Evolutionary conservation across 2,888 invertebrate genomes (phyloP).

Genomic region (Pyrrhosoma nymphula): DNA sequence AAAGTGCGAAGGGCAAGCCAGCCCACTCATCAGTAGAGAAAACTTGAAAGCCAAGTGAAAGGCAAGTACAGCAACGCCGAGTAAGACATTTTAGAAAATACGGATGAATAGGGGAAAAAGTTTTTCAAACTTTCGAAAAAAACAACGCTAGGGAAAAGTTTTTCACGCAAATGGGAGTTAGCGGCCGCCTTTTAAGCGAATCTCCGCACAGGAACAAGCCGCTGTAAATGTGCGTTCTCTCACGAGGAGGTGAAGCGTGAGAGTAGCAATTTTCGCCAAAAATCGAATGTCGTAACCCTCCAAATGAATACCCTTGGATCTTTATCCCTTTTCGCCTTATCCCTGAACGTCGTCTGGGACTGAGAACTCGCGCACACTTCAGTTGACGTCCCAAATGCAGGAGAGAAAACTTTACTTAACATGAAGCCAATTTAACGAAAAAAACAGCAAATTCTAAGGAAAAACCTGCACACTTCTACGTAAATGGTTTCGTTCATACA

Average conservation of each 20-base stretch:
- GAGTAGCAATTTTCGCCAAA: not conserved
- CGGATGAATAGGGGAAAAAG: not conserved
- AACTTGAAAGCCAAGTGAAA: constrained; percentile 4
- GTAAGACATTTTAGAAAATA: constrained; percentile 12
- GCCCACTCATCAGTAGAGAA: not conserved
- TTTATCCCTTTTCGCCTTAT: no score
- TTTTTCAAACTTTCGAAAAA: not conserved
- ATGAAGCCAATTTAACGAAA: no score
- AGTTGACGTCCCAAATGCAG: no score
- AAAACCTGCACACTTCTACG: no score
- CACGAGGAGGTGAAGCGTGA: not conserved
- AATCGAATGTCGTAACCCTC: not conserved
- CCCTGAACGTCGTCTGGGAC: no score
- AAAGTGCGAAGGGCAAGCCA: not conserved
- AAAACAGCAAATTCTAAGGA: no score
- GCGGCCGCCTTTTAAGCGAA: not conserved
- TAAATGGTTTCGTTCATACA: no score
- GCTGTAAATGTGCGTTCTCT: not conserved
- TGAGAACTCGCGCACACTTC: no score
- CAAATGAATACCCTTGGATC: no score
- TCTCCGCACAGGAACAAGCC: not conserved
- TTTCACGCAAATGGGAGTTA: not conserved
- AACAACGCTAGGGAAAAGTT: not conserved
- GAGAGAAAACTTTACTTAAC: no score
- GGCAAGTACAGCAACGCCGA: not conserved